Evolutionary conservation across 2,113 vertebrate species (phyloP).

Genomic region (Nothoprocta perdicaria): DNA sequence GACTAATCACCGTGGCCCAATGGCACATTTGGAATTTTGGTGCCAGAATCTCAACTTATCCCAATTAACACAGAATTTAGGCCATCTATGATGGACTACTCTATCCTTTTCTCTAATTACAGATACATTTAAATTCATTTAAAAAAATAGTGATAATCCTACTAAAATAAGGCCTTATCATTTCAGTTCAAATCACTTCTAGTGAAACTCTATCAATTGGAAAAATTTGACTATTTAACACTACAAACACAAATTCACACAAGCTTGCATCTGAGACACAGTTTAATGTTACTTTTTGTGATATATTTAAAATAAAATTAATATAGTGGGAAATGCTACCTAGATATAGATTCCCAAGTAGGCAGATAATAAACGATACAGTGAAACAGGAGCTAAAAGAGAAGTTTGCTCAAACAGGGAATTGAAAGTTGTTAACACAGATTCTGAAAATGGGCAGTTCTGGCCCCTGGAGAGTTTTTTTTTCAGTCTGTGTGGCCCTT

Average conservation of each 20-base stretch:
- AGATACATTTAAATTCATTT: not conserved
- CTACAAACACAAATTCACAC: not conserved
- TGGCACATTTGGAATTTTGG: not conserved
- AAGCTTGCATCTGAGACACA: not conserved
- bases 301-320: conserved; percentile 5
- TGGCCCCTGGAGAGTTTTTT: conserved; percentile 46
- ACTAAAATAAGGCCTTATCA: not conserved
- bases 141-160: not conserved
- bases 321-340: conserved; percentile 20
- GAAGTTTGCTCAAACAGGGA: conserved; percentile 39
- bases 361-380: conserved; percentile 58
- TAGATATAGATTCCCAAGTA: conserved; percentile 46
- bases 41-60: not conserved
- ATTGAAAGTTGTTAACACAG: conserved; percentile 57
- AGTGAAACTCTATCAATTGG: not conserved
- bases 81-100: not conserved
- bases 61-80: not conserved
- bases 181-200: not conserved
- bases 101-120: not conserved
- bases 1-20: not conserved
- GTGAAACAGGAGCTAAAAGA: conserved; percentile 42
- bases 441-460: conserved; percentile 56
- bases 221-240: not conserved
- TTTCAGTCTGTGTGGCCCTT: conserved; percentile 80
- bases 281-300: not conserved